phyloP scores from a whole-genome alignment of 2,113 vertebrate species.

The Orientallactaga bullata region DNA sequence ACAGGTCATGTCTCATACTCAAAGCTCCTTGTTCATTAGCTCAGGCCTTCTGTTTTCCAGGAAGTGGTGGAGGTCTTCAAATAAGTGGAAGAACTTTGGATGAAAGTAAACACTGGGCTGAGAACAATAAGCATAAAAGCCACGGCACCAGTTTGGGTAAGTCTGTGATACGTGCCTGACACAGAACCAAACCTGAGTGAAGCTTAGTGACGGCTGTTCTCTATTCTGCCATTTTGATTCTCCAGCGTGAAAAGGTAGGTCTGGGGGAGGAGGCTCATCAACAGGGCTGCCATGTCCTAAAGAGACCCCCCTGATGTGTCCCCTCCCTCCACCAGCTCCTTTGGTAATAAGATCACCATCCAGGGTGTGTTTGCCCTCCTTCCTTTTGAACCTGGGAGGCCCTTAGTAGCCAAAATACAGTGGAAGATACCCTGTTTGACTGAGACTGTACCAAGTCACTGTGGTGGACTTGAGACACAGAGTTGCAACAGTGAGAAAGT shows the following conservation, averaged over 20 bases:
- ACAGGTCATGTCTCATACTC: neutral
- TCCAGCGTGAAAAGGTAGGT: neutral
- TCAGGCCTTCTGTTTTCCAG: neutral
- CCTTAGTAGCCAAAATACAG: neutral
- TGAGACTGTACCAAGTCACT: neutral
- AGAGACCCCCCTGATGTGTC: no score
- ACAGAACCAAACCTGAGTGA: neutral
- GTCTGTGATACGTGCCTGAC: neutral
- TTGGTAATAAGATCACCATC: neutral
- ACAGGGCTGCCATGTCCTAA: neutral
- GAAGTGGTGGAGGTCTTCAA: neutral
- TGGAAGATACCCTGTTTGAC: neutral
- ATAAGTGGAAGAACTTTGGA: neutral
- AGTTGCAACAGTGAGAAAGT: neutral
- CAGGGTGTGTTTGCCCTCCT: neutral
- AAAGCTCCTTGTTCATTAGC: neutral
- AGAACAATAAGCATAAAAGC: neutral
- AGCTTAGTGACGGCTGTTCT: neutral
- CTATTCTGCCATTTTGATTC: neutral
- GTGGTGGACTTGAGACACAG: neutral
- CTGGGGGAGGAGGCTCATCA: neutral
- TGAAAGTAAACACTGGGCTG: neutral
- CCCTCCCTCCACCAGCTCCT: no score
- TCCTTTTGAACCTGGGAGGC: neutral
- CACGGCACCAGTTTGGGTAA: neutral